Base-by-base conservation (phyloP, 2,113 vertebrate species). In the Eulemur rufifrons region DNA sequence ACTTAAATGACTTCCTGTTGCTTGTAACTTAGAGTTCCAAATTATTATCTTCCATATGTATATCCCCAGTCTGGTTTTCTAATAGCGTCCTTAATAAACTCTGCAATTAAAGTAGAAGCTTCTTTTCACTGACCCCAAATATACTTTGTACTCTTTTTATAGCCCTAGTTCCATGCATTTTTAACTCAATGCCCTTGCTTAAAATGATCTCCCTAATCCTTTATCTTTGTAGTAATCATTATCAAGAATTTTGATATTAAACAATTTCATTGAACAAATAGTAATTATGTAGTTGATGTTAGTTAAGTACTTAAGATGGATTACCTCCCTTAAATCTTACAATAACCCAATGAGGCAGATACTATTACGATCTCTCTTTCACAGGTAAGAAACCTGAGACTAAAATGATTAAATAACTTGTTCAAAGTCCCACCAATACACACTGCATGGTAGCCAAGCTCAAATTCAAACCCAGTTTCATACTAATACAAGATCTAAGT, bases 241-340 rank as follows among this genome's bases (percentile, higher is more conserved):
- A 68, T 54, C 18, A 78, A 83, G 29, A 87, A 59, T 71, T 90
- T 81, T 77, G 7, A 81, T 86, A 63, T 45, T 92, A 85, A 94
- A 81, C 68, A 89, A 86, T 85, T 61, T 23, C 37, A 56, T 82
- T 82, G 45, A 86, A 32, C 23, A 92, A 64, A 15, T 86, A 13
- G 12, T 90, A 96, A 86, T 8, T 77, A 69, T 37, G 90, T 3
- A 63, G 20, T 76, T n/a, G 10, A 64, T 52, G 34, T 63, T 77
- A 82, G 84, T 93, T 69, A 89, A 89, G 20, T 92, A 77, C 45
- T 90, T 95, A 86, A 56, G 9, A 50, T 89, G 52, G 21, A 71
- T 81, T 81, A 89, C 87, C 37, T 71, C 34, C 21, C 76, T 92
- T 96, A 90, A 90, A 90, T 47, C 52, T 87, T 78, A 8, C 6